phyloP scores from a whole-genome alignment of 2,888 invertebrate genomes.

The Orthonevra nobilis region DNA sequence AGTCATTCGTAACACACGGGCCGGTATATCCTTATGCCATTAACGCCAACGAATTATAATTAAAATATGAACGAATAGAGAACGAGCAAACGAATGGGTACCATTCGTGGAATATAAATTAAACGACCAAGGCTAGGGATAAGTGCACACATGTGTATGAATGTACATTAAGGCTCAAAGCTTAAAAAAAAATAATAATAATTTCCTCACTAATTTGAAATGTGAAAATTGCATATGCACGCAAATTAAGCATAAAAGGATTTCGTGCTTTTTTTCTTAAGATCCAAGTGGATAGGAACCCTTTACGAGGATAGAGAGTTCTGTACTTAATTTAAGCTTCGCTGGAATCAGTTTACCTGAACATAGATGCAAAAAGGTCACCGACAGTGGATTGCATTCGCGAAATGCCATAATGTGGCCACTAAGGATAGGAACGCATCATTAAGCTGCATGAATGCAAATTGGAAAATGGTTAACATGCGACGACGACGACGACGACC shows the following conservation, averaged over 20 bases:
- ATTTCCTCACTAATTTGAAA: slow-evolving; percentile 63
- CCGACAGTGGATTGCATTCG: slow-evolving; percentile 19
- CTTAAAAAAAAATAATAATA: slow-evolving; percentile 29
- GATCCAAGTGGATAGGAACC: neutral
- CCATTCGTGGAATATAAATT: slow-evolving; percentile 57
- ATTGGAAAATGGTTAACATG: slow-evolving; percentile 42
- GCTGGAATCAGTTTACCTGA: slow-evolving; percentile 8
- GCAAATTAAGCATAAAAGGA: slow-evolving; percentile 57
- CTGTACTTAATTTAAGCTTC: neutral
- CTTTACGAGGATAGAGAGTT: neutral
- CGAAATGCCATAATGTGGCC: slow-evolving; percentile 29
- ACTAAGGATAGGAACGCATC: slow-evolving; percentile 30
- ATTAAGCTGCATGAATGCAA: slow-evolving; percentile 40
- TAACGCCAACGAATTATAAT: slow-evolving; percentile 69
- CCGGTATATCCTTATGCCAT: slow-evolving; percentile 65
- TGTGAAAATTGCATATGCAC: slow-evolving; percentile 61
- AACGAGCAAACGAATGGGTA: slow-evolving; percentile 17
- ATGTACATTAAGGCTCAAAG: slow-evolving; percentile 23
- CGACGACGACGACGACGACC: slow-evolving; percentile 33
- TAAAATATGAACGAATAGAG: slow-evolving; percentile 54
- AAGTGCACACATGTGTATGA: neutral
- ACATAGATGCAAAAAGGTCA: slow-evolving; percentile 6
- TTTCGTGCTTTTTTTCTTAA: neutral
- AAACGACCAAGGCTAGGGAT: slow-evolving; percentile 56
- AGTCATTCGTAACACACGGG: slow-evolving; percentile 50